phyloP scores from a whole-genome alignment of 2,113 vertebrate species.

The Rhinolophus sinicus region DNA sequence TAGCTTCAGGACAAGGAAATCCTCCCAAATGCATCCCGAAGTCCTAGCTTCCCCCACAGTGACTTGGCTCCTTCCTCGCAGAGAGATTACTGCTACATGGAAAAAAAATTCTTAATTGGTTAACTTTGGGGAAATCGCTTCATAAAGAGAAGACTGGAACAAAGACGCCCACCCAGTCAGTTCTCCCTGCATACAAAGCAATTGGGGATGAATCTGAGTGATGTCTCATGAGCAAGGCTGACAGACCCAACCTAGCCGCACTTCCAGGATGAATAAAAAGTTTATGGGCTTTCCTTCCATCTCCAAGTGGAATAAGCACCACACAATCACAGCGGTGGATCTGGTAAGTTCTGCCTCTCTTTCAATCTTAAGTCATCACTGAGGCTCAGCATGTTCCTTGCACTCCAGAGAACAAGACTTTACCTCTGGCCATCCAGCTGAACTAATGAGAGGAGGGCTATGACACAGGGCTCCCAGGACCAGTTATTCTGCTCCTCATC shows the following conservation, averaged over 20 bases:
- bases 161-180: slow-evolving; percentile 44
- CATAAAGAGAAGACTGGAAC: slow-evolving; percentile 28
- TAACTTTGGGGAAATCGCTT: neutral
- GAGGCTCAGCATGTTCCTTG: neutral
- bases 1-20: slow-evolving; percentile 68
- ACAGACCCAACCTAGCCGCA: neutral
- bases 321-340: neutral
- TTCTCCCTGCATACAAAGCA: neutral
- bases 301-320: neutral
- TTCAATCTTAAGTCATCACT: neutral
- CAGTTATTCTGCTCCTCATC: neutral
- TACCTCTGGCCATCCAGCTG: neutral
- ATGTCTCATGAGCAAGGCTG: neutral
- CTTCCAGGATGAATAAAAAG: neutral
- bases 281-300: neutral
- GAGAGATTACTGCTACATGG: slow-evolving; percentile 9
- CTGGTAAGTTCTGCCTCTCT: neutral
- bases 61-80: slow-evolving; percentile 32
- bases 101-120: slow-evolving; percentile 35
- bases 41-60: slow-evolving; percentile 20
- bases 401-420: neutral
- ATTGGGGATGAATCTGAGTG: neutral
- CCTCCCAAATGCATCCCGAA: slow-evolving; percentile 12
- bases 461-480: neutral
- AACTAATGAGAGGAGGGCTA: neutral